Conservation (phyloP, 1,140 invertebrate species). For the Cyphomyrmex costatus region DNA sequence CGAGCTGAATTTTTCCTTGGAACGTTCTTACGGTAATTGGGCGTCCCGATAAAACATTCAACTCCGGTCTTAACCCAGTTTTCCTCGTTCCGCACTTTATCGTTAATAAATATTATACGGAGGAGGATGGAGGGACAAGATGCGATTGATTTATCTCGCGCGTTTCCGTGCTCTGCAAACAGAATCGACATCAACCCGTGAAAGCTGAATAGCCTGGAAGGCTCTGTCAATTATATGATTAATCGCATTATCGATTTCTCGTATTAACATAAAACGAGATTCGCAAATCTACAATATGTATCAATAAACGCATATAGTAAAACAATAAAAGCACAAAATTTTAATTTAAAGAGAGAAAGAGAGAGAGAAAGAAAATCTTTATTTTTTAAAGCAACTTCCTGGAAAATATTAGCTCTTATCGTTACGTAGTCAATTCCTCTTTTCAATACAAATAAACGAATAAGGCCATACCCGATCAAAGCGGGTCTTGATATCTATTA, state of each 20-base stretch:
- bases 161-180: conserved; percentile 40
- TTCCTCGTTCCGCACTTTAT: conserved; percentile 15
- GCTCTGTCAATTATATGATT: conserved; percentile 46
- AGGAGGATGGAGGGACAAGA: background rate
- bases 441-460: background rate
- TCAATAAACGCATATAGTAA: background rate
- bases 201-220: background rate
- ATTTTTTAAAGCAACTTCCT: background rate
- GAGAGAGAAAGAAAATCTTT: background rate
- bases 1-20: conserved; percentile 54
- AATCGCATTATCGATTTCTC: conserved; percentile 12
- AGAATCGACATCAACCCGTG: conserved; percentile 35
- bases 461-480: too few species aligned
- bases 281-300: background rate
- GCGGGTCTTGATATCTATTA: too few species aligned
- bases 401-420: background rate
- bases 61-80: conserved; percentile 46
- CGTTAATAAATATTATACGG: conserved; percentile 58
- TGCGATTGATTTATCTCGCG: conserved; percentile 48
- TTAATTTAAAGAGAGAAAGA: background rate
- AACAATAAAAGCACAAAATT: background rate
- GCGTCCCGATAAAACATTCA: conserved; percentile 56
- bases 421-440: background rate
- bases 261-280: background rate
- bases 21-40: conserved; percentile 58